phyloP scores from a whole-genome alignment of 2,797 vertebrate genomes.

The Rhinichthys osculus region DNA sequence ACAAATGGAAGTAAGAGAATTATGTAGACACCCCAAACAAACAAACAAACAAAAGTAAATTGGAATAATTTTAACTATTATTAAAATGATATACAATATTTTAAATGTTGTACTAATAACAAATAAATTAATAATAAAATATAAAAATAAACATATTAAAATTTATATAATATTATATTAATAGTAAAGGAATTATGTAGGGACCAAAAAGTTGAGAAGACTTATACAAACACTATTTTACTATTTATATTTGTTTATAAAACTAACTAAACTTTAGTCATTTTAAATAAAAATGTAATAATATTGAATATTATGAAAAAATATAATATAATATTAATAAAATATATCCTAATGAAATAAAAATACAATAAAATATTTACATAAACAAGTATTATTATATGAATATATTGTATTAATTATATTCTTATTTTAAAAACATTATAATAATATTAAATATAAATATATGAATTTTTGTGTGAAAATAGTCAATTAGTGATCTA shows the following conservation, averaged over 20 bases:
- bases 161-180: not conserved
- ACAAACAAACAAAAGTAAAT: not conserved
- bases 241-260: not conserved
- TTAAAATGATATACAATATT: not conserved
- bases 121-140: not conserved
- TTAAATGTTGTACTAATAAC: not conserved
- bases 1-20: not conserved
- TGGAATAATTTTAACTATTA: not conserved
- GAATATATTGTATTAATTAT: not conserved
- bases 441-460: not conserved
- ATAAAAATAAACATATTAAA: not conserved
- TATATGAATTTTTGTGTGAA: not conserved
- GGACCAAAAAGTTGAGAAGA: not conserved
- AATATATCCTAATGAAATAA: not conserved
- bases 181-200: not conserved
- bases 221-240: not conserved
- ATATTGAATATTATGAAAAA: not conserved
- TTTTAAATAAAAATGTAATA: not conserved
- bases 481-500: not conserved
- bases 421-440: not conserved
- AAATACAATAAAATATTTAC: not conserved
- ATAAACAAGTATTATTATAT: not conserved
- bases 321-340: not conserved
- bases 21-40: not conserved
- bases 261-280: not conserved